Base-by-base conservation (phyloP, 2,113 vertebrate genomes). In the Nannobrachium achirus region DNA sequence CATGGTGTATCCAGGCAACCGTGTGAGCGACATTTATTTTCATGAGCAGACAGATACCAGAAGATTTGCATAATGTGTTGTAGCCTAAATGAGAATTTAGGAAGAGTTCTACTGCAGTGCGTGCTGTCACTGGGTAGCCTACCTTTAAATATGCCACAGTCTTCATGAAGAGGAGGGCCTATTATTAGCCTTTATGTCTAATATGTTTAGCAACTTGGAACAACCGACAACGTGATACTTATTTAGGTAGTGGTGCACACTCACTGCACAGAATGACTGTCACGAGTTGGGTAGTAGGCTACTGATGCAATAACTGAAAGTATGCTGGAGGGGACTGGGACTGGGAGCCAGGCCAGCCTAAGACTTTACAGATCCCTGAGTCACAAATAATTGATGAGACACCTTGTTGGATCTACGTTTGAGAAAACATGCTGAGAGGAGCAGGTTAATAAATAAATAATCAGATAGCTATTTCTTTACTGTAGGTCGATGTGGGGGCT, bases 361-460 rank as follows among this genome's bases (percentile, higher is more conserved):
- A 33, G 3, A 25, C 7, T 59, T 50, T 25, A 59, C 45, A 51
- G 46, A 39, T 10, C 39, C 39, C 20, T 51, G 8, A 69, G 1
- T 7, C 19, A 50, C 72, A 44, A 72, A 80, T 73, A 79, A 80
- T 75, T 74, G 55, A 75, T 63, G 16, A 64, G 42, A 39, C 15
- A 20, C 13, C 40, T 16, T 46, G 55, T 56, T 14, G 38, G n/a
- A 50, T 20, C 8, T 41, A 41, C 4, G n/a, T 11, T 63, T 16
- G 11, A 39, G 38, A 19, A 14, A 42, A 60, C 40, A 20, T 19
- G 15, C 48, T 53, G 51, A 53, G 19, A 53, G 19, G n/a, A 19
- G 15, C 7, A 51, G n/a, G 2, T 48, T n/a, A 48, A 33, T 33
- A 33, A 33, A 33, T 33, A 33, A 33, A 33, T 33, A 33, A 33